Conservation (phyloP, 2,797 vertebrate species). For the Mormyrus proboscirostris region DNA sequence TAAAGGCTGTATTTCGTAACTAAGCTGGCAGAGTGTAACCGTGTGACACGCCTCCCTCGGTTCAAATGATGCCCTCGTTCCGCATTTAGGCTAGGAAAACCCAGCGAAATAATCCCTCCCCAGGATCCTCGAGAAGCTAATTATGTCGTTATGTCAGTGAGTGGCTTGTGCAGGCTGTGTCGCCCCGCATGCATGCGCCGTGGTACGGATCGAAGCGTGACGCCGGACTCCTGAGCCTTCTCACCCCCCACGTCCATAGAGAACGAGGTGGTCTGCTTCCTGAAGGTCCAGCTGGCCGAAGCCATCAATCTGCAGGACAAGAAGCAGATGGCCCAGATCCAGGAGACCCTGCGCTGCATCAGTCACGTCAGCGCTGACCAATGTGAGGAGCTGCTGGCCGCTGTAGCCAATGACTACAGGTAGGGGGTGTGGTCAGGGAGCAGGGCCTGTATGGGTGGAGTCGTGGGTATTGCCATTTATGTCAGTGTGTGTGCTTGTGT, state of each 20-base stretch:
- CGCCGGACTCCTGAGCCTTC: not conserved
- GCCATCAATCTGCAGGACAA: constrained; percentile 99
- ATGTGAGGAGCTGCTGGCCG: constrained; percentile 86
- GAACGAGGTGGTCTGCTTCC: constrained; percentile 97
- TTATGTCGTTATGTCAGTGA: not conserved
- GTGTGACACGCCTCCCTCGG: not conserved
- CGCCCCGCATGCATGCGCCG: not conserved
- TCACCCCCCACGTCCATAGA: constrained; percentile 55
- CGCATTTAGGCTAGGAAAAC: not conserved
- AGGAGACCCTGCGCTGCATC: constrained; percentile 96
- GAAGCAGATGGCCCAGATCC: constrained; percentile 96
- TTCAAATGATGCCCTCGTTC: not conserved
- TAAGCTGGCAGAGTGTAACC: not conserved
- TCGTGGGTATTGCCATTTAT: not conserved
- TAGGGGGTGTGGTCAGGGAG: constrained; percentile 35
- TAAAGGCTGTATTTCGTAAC: not conserved
- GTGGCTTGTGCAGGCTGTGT: not conserved
- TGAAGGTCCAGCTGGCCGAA: constrained; percentile 96
- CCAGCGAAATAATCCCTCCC: not conserved
- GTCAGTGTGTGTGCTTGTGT: not conserved
- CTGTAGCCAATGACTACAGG: constrained; percentile 96
- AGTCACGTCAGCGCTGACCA: constrained; percentile 83
- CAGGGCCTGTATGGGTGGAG: not conserved
- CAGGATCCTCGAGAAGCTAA: not conserved
- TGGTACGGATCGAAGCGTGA: not conserved